Conservation (phyloP, 2,888 invertebrate species). For the Drosophila pseudotalamancana region DNA sequence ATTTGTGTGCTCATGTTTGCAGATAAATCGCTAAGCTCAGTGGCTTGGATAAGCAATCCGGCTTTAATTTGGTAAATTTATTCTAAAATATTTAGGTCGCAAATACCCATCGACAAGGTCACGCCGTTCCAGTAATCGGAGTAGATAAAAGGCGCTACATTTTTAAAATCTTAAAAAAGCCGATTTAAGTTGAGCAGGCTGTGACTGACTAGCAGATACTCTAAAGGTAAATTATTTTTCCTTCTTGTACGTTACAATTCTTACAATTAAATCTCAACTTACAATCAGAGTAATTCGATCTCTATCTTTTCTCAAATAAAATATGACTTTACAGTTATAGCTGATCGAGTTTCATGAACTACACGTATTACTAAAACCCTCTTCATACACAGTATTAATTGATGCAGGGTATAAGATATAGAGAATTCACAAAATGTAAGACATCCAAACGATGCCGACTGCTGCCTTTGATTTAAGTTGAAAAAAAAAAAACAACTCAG, state of each 20-base stretch:
- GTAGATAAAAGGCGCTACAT: slow-evolving; percentile 30
- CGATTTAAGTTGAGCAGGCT: neutral
- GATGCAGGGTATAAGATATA: neutral
- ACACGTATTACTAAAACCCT: neutral
- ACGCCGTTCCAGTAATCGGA: slow-evolving; percentile 18
- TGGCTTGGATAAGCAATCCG: slow-evolving; percentile 73
- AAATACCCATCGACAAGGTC: slow-evolving; percentile 50
- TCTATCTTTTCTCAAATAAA: too few relatives aligned
- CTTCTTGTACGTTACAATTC: too few relatives aligned
- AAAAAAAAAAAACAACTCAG: slow-evolving; percentile 70
- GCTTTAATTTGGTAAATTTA: slow-evolving; percentile 77
- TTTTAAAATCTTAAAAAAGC: neutral
- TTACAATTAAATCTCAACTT: too few relatives aligned
- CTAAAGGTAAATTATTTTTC: neutral
- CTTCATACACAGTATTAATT: neutral
- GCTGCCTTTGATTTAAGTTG: slow-evolving; percentile 65
- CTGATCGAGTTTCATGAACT: too few relatives aligned
- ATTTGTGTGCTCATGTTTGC: slow-evolving; percentile 50
- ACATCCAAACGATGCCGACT: slow-evolving; percentile 16
- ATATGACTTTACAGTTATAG: too few relatives aligned
- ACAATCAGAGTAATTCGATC: too few relatives aligned
- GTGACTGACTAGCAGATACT: neutral
- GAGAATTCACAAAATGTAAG: neutral
- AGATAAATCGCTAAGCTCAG: slow-evolving; percentile 70
- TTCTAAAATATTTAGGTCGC: slow-evolving; percentile 73